Evolutionary conservation across 2,888 invertebrate species (phyloP).

Genomic region (Hirudinaria manillensis): DNA sequence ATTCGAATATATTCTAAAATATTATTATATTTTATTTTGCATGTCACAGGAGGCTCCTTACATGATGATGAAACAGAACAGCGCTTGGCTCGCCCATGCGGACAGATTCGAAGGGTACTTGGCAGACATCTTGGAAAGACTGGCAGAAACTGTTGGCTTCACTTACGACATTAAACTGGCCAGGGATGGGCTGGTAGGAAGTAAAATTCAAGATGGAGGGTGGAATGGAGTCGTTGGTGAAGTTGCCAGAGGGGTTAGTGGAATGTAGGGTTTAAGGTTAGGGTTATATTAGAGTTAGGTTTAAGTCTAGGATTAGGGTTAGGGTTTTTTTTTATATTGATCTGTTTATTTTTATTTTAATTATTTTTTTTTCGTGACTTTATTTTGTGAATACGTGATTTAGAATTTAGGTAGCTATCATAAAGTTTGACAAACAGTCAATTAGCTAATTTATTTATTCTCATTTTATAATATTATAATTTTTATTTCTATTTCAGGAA

Average conservation of each 20-base stretch:
- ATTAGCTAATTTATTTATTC: background rate
- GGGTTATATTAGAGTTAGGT: no score
- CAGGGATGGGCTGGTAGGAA: conserved; percentile 32
- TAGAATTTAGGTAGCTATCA: background rate
- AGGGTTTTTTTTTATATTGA: no score
- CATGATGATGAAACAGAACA: conserved; percentile 39
- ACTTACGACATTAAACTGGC: conserved; percentile 39
- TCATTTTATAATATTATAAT: background rate
- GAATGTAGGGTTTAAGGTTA: no score
- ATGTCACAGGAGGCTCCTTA: conserved; percentile 38
- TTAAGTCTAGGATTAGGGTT: no score
- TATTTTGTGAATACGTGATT: no score
- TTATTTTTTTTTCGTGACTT: no score
- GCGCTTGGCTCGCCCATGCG: conserved; percentile 38
- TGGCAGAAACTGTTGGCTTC: conserved; percentile 36
- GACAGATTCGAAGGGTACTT: conserved; percentile 41
- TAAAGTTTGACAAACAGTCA: background rate
- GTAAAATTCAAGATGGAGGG: conserved; percentile 31
- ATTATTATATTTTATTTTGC: background rate
- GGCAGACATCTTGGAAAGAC: conserved; percentile 37
- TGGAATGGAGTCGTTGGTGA: conserved; percentile 29
- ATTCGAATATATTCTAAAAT: no score
- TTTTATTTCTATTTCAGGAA: conserved; percentile 31
- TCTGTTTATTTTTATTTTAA: no score
- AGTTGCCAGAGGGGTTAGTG: no score